Percentiles rank a stretch among this genome's conserved stretches.
These are phyloP conservation scores for Collichthys lucidus DNA, from an alignment of 2,113 vertebrate genomes.

Conservation along the genomic window DNA sequence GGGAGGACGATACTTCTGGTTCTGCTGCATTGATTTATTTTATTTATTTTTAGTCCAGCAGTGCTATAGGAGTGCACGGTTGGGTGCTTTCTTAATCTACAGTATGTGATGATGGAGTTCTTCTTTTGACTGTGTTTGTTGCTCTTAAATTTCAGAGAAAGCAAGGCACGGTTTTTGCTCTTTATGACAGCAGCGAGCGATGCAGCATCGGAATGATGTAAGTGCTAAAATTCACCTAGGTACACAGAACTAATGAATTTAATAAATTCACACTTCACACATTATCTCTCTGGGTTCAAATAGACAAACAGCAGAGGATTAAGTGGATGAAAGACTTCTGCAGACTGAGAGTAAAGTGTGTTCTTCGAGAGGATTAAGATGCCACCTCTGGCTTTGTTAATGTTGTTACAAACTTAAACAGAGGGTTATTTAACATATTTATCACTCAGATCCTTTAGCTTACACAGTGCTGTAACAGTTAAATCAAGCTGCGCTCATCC, in stretches of 20 bases:
- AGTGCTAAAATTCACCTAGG: conserved; percentile 51
- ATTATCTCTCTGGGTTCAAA: conserved; percentile 28
- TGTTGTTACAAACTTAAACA: conserved; percentile 57
- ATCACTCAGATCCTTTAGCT: conserved; percentile 88
- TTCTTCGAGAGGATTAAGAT: conserved; percentile 65
- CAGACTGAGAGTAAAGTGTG: conserved; percentile 28
- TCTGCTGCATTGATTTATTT: not conserved
- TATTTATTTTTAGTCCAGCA: not conserved
- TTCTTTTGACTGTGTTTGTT: conserved; percentile 22
- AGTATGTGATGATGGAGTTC: not conserved
- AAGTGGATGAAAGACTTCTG: conserved; percentile 15
- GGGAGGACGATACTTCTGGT: not conserved
- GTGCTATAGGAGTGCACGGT: not conserved
- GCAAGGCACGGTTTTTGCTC: conserved; percentile 75
- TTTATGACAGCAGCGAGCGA: conserved; percentile 76
- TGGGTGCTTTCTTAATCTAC: not conserved
- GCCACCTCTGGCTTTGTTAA: conserved; percentile 66
- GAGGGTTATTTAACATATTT: conserved; percentile 90
- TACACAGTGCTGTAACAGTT: conserved; percentile 80
- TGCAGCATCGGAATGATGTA: conserved; percentile 79
- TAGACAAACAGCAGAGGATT: conserved; percentile 17
- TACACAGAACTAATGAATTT: not conserved
- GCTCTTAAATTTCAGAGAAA: conserved; percentile 66
- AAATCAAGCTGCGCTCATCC: conserved; percentile 89
- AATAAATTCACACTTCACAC: not conserved